Evolutionary conservation across 1,140 invertebrate genomes (phyloP).

Genomic region (Portunus trituberculatus): DNA sequence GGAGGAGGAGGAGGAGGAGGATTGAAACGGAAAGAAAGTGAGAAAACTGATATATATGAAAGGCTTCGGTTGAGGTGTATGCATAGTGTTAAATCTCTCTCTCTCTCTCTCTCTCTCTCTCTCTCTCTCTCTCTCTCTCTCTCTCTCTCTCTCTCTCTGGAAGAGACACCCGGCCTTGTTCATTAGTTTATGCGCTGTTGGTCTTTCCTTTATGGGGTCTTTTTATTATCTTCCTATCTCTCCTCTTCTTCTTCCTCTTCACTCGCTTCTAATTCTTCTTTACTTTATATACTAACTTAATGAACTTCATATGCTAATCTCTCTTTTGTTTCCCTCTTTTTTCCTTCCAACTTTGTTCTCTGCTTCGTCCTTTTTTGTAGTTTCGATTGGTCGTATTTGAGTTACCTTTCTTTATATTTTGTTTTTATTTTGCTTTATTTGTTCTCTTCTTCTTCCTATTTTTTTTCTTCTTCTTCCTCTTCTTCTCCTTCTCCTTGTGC

Average conservation of each 20-base stretch:
- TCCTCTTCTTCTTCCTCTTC: background rate
- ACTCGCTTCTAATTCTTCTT: no score
- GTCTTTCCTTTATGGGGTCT: background rate
- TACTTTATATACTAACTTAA: no score
- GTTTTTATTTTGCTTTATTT: background rate
- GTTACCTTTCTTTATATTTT: background rate
- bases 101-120: constrained; percentile 20
- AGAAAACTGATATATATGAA: constrained; percentile 14
- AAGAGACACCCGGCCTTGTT: background rate
- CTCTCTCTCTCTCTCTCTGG: background rate
- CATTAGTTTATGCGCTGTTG: background rate
- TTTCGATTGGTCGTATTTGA: background rate
- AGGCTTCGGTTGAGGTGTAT: background rate
- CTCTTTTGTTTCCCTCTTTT: no score
- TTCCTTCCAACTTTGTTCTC: no score
- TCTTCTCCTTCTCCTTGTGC: background rate
- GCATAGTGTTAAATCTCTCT: background rate
- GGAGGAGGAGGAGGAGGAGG: background rate
- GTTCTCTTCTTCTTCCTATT: background rate
- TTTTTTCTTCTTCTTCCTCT: background rate
- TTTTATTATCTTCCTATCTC: background rate
- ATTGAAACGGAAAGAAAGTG: background rate
- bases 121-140: constrained; percentile 20
- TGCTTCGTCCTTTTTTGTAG: no score
- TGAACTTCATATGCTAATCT: no score